phyloP scores from a whole-genome alignment of 1,140 invertebrate species.

The Pectinophora gossypiella region DNA sequence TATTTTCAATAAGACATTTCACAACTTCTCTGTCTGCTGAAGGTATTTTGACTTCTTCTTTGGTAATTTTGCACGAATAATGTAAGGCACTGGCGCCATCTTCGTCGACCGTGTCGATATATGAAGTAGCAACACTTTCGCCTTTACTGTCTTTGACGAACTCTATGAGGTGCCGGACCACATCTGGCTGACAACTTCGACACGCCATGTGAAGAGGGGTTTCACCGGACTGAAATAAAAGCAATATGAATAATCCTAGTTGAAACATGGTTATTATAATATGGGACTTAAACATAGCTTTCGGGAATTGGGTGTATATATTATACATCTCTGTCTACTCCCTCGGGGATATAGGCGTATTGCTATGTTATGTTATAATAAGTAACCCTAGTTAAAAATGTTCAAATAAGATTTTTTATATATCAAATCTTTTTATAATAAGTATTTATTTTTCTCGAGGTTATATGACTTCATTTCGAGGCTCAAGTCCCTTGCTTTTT shows the following conservation, averaged over 20 bases:
- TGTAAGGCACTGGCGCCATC: slow-evolving; percentile 96
- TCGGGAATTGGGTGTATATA: too few relatives aligned
- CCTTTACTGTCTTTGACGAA: slow-evolving; percentile 88
- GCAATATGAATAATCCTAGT: background rate
- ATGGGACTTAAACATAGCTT: too few relatives aligned
- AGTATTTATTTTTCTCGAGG: too few relatives aligned
- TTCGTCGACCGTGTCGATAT: slow-evolving; percentile 89
- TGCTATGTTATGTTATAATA: too few relatives aligned
- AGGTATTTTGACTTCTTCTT: slow-evolving; percentile 82
- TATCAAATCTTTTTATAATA: too few relatives aligned
- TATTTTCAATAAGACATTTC: slow-evolving; percentile 90
- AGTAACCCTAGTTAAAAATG: too few relatives aligned
- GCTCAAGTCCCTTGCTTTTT: too few relatives aligned
- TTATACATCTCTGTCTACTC: too few relatives aligned
- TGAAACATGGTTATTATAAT: too few relatives aligned
- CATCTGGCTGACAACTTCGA: slow-evolving; percentile 88
- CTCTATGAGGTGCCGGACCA: slow-evolving; percentile 89
- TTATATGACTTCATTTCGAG: too few relatives aligned
- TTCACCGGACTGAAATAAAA: slow-evolving; percentile 88
- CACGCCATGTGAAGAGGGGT: slow-evolving; percentile 95
- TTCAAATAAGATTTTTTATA: too few relatives aligned
- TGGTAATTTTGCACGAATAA: slow-evolving; percentile 88
- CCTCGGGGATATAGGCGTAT: too few relatives aligned
- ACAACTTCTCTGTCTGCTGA: slow-evolving; percentile 95
- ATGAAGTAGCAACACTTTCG: slow-evolving; percentile 81